Evolutionary conservation across 2,888 invertebrate genomes (phyloP).

Genomic region (Xanthia icteritia): DNA sequence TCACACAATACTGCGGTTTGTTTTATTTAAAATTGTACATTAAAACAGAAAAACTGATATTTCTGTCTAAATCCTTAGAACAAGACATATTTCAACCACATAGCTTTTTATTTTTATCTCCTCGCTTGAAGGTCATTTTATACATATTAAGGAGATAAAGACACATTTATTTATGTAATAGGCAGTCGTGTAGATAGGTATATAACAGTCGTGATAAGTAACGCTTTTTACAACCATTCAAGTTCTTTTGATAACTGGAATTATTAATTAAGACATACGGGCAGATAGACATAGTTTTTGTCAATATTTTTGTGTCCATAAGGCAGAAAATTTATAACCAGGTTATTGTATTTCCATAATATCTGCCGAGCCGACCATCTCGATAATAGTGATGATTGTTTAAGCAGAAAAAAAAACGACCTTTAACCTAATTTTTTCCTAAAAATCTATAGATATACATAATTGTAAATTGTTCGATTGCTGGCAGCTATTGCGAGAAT

Average conservation of each 20-base stretch:
- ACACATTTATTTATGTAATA: slow-evolving; percentile 40
- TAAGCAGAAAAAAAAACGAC: slow-evolving; percentile 54
- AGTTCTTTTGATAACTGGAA: slow-evolving; percentile 19
- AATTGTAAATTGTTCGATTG: slow-evolving; percentile 37
- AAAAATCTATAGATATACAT: slow-evolving; percentile 45
- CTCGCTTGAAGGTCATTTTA: slow-evolving; percentile 52
- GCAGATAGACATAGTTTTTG: neutral
- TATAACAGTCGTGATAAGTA: slow-evolving; percentile 32
- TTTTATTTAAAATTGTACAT: slow-evolving; percentile 9
- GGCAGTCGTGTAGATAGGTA: slow-evolving; percentile 23
- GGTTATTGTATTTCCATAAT: too few relatives aligned
- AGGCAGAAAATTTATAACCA: too few relatives aligned
- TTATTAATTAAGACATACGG: slow-evolving; percentile 16
- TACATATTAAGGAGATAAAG: slow-evolving; percentile 58
- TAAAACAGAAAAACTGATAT: neutral
- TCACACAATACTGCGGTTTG: neutral
- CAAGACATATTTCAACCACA: slow-evolving; percentile 10
- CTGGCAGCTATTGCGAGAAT: slow-evolving; percentile 37
- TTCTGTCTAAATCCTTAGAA: slow-evolving; percentile 42
- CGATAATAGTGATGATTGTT: slow-evolving; percentile 59
- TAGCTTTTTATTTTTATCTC: slow-evolving; percentile 43
- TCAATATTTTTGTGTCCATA: neutral
- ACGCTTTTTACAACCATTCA: slow-evolving; percentile 9
- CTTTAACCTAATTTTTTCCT: slow-evolving; percentile 62
- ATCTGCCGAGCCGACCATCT: slow-evolving; percentile 30